Evolutionary conservation across 2,113 vertebrate species (phyloP), one percentile per base, ranked within the genome.

Genomic region (Brachypodius melanocephalos): DNA sequence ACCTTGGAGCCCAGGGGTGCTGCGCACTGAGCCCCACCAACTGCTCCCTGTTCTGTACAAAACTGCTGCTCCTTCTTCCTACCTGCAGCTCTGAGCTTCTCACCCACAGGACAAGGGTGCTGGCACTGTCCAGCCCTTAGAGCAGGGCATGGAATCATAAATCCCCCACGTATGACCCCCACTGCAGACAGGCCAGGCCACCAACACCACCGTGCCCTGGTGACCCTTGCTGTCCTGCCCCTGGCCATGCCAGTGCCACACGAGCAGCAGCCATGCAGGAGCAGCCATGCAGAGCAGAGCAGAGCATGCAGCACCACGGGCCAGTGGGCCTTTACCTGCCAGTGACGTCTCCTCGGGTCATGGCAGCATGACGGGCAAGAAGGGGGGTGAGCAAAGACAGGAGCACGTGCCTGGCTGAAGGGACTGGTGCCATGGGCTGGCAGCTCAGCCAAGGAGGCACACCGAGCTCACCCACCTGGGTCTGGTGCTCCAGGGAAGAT

Each of bases 291-390:
- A 96, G 78, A 80, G 91, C 42, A 3, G 52, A 88, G 57, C 95
- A 3, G 55, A 91, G 58, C 95, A 95, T 94, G 91, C 94, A 95
- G 76, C 84, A 77, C 69, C 12, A 5, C 22, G 3, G 38, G 48
- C 55, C 17, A 5, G 40, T 0, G 32, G 34, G 43, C 73, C 67
- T 73, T 97, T 97, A 97, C 97, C 97, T 97, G 94, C 82, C 74
- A 90, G 71, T 8, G 94, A 75, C 2, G 93, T 95, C 49, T 95
- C 95, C 89, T 97, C 96, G 0, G 91, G 93, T 72, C 90, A 8
- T 28, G 94, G 94, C 87, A 96, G 96, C 96, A 78, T 97, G 96
- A 75, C 49, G 0, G 88, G 94, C 65, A 95, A 95, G 93, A 97
- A 97, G 46, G 51, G 65, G 90, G 54, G 80, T 95, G 94, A 96